Evolutionary conservation across 2,113 vertebrate genomes (phyloP).

Genomic region (Xenopus tropicalis): UCB_Xtro_10.0 CM004448.2:34492001-34492500

Average conservation of each 20-base stretch:
- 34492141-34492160: no score
- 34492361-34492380: conserved; percentile 63
- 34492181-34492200: conserved; percentile 11
- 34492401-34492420: conserved; percentile 74
- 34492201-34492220: conserved; percentile 47
- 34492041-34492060: conserved; percentile 17
- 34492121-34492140: neutral
- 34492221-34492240: conserved; percentile 83
- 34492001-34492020: no score
- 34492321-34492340: conserved; percentile 75
- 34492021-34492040: no score
- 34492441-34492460: conserved; percentile 76
- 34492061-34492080: conserved; percentile 73
- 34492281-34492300: conserved; percentile 98
- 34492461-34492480: conserved; percentile 76
- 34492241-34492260: conserved; percentile 90
- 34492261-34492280: conserved; percentile 99
- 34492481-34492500: conserved; percentile 57
- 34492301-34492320: conserved; percentile 94
- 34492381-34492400: conserved; percentile 61
- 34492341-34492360: conserved; percentile 72
- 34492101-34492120: conserved; percentile 47
- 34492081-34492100: conserved; percentile 69
- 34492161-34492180: neutral
- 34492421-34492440: conserved; percentile 76